phyloP scores from a whole-genome alignment of 2,113 vertebrate genomes.

The Mastomys coucha region DNA sequence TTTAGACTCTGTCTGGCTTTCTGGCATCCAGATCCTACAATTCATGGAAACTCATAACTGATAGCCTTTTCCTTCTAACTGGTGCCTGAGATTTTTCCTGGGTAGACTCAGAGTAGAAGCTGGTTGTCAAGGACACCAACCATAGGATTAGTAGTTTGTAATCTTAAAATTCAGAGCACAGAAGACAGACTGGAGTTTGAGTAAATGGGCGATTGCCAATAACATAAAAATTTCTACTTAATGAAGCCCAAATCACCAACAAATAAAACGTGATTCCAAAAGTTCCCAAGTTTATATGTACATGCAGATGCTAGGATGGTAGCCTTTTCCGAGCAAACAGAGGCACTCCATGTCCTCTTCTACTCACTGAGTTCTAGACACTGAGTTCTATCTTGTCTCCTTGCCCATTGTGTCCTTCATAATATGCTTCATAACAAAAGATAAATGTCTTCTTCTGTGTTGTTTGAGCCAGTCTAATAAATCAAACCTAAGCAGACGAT shows the following conservation, averaged over 20 bases:
- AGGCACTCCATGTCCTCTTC: neutral
- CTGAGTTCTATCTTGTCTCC: neutral
- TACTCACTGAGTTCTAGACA: neutral
- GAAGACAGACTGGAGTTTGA: neutral
- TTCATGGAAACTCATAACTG: neutral
- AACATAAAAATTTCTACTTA: no score
- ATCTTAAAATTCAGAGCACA: fast-evolving
- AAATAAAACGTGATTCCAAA: neutral
- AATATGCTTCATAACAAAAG: neutral
- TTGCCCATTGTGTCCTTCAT: neutral
- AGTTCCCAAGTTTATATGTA: neutral
- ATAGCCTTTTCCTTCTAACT: neutral
- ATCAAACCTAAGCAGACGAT: neutral
- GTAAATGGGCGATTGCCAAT: no score
- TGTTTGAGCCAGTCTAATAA: neutral
- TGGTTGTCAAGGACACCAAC: neutral
- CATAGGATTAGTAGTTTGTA: neutral
- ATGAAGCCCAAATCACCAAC: no score
- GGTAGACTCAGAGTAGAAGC: neutral
- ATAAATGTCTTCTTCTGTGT: neutral
- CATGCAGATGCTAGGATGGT: neutral
- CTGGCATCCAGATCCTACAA: neutral
- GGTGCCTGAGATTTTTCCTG: neutral
- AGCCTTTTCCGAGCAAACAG: fast-evolving
- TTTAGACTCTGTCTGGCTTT: neutral